These are phyloP conservation scores for Neopelma chrysocephalum DNA, from an alignment of 2,797 vertebrate genomes.

Conservation along the genomic window DNA sequence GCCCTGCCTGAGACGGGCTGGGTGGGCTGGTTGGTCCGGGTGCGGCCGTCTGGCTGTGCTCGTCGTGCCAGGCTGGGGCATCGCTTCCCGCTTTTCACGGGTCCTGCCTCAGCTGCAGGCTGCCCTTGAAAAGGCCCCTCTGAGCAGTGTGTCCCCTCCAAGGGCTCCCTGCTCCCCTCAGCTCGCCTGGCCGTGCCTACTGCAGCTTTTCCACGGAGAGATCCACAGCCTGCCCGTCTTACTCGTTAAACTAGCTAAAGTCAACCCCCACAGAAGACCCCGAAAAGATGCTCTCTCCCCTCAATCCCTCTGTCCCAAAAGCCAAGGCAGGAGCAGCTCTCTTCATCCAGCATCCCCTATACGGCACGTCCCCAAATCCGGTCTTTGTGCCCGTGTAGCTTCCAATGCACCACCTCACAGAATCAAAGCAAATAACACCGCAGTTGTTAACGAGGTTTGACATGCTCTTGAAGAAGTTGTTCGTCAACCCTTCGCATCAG, in stretches of 20 bases:
- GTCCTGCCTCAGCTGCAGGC: accelerated
- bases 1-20: accelerated
- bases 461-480: accelerated
- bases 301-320: accelerated
- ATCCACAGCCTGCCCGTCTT: accelerated
- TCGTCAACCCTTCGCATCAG: accelerated
- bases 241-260: background rate
- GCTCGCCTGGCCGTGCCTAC: accelerated
- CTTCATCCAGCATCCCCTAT: accelerated
- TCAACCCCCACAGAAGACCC: accelerated
- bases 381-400: accelerated
- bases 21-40: accelerated
- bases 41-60: too few species aligned
- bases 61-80: accelerated
- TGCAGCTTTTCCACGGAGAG: accelerated
- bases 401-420: too few species aligned
- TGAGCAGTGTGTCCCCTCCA: accelerated
- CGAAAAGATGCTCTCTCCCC: background rate
- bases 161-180: accelerated
- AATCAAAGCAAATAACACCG: background rate
- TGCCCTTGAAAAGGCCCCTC: accelerated
- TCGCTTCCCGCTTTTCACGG: accelerated
- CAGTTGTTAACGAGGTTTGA: background rate
- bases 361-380: accelerated
- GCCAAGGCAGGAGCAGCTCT: background rate